Conservation (phyloP, 2,888 invertebrate species). For the Drosophila longiperda region DNA sequence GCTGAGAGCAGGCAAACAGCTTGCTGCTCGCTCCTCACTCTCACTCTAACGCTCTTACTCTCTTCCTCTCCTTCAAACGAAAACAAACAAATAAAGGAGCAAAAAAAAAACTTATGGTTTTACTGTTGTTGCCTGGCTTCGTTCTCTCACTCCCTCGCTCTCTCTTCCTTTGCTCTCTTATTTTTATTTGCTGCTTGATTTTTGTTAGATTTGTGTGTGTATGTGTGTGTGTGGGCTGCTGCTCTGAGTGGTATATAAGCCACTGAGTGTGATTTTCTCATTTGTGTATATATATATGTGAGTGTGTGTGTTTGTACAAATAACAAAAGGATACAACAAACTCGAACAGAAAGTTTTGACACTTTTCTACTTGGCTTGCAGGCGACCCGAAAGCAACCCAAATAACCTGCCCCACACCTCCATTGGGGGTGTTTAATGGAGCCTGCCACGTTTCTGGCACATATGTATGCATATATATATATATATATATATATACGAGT, state of each 20-base stretch:
- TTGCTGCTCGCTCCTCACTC: not conserved
- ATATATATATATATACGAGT: slow-evolving; percentile 7
- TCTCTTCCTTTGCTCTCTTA: slow-evolving; percentile 19
- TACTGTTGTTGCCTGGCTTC: slow-evolving; percentile 40
- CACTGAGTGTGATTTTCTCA: slow-evolving; percentile 14
- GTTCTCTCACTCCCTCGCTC: slow-evolving; percentile 25
- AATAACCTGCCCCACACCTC: slow-evolving; percentile 41
- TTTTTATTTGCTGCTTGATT: slow-evolving; percentile 32
- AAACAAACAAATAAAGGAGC: slow-evolving; percentile 31
- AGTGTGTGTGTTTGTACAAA: slow-evolving; percentile 41
- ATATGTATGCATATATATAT: slow-evolving; percentile 27
- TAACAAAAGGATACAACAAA: slow-evolving; percentile 77
- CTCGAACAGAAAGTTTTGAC: slow-evolving; percentile 76
- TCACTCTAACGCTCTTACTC: not conserved
- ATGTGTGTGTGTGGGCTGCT: slow-evolving; percentile 27
- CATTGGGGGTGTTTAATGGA: slow-evolving; percentile 69
- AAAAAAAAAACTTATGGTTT: slow-evolving; percentile 61
- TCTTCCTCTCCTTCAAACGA: not conserved
- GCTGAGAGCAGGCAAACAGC: slow-evolving; percentile 34
- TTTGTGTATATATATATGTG: slow-evolving; percentile 10
- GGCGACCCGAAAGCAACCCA: slow-evolving; percentile 66
- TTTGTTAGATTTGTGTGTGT: slow-evolving; percentile 39
- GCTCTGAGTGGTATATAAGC: slow-evolving; percentile 40
- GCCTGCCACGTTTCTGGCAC: slow-evolving; percentile 61
- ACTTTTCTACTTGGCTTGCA: slow-evolving; percentile 77